Evolutionary conservation across 1,140 invertebrate species (phyloP), one percentile per base, ranked within the genome.

Genomic region (Scaptodrosophila lebanonensis): DNA sequence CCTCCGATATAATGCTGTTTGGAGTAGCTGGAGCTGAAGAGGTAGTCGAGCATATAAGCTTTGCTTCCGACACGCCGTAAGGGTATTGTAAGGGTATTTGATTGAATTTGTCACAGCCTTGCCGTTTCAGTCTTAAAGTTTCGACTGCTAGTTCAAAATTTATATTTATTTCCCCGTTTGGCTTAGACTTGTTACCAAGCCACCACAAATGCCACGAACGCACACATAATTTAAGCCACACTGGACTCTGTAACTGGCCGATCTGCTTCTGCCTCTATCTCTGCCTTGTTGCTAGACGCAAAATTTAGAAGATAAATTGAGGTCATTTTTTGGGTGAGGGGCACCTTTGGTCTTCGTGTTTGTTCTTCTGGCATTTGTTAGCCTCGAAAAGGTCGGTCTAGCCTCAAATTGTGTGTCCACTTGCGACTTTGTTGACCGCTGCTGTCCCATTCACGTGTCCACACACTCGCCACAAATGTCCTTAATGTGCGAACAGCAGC

Each of bases 221-320:
- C 62, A 40, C 36, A 62, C 77, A 76, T 83, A 83, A 77, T 77
- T 73, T 69, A 66, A 84, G 66, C 51, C 69, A 68, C 45, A 83
- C 39, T 12, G 22, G 22, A 3, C 8, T 33, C 12, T 13, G 12
- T 8, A 8, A 33, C 12, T 33, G 8, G 12, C 12, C 9, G 32
- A 5, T 36, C 43, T 50, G 27, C 32, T 7, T 11, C 7, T 42
- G 32, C 13, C 53, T 25, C 8, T 33, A 18, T 32, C 53, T 66
- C 8, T 13, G 6, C 15, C 13, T 12, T 25, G 9, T 25, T 50
- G 27, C 64, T 56, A 39, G 40, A 32, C 15, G 12, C 35, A 51
- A 50, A 47, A 39, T 52, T 44, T 59, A 66, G 60, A 85, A 85
- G 83, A 85, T 85, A 85, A 85, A 85, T 85, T 85, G 77, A 70